phyloP scores from a whole-genome alignment of 2,113 vertebrate species.

The Zapornia atra region DNA sequence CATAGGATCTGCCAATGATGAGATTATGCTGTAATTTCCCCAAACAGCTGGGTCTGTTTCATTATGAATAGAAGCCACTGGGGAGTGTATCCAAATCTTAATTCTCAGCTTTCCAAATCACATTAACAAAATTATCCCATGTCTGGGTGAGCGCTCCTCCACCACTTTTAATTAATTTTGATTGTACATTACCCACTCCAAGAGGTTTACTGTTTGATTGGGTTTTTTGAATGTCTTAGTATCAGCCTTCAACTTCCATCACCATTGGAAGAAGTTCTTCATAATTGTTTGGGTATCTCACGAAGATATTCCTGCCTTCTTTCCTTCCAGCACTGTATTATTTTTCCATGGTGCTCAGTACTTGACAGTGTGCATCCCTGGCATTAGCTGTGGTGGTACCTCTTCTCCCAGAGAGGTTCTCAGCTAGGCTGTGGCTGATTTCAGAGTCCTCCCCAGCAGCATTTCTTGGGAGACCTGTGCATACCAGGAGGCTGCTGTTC shows the following conservation, averaged over 20 bases:
- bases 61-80: background rate
- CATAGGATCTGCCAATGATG: slow-evolving; percentile 6
- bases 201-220: background rate
- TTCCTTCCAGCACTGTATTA: background rate
- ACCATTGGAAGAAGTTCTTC: background rate
- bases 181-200: background rate
- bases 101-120: slow-evolving; percentile 39
- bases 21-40: slow-evolving; percentile 42
- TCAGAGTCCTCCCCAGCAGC: background rate
- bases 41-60: slow-evolving; percentile 36
- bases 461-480: background rate
- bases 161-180: slow-evolving; percentile 12
- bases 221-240: background rate
- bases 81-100: slow-evolving; percentile 10
- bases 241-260: background rate
- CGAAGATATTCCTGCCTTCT: background rate
- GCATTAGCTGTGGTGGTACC: background rate
- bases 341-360: background rate
- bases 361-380: background rate
- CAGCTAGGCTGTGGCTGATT: background rate
- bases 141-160: background rate
- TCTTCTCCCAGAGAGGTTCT: background rate
- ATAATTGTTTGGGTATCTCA: background rate
- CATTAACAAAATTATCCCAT: slow-evolving; percentile 15
- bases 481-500: background rate